These are phyloP conservation scores for Drosophila paulistorum DNA, from an alignment of 1,140 invertebrate species.

Conservation along the genomic window DNA sequence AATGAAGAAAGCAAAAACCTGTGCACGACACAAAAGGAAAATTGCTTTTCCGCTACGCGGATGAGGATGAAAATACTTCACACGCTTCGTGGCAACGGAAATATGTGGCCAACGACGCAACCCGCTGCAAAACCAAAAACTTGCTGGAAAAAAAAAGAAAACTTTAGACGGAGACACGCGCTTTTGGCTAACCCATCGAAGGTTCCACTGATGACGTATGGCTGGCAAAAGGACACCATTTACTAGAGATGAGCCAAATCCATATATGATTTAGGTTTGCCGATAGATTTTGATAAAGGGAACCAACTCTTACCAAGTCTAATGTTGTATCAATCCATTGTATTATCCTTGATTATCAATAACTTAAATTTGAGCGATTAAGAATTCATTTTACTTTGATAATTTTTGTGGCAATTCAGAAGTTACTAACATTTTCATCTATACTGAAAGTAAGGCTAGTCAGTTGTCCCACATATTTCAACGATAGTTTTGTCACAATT, in stretches of 20 bases:
- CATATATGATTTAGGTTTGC: neutral
- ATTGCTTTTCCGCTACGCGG: conserved; percentile 77
- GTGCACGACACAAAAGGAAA: conserved; percentile 78
- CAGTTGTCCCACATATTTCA: neutral
- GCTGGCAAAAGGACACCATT: conserved; percentile 7
- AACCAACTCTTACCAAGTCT: too few relatives aligned
- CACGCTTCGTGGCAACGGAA: conserved; percentile 71
- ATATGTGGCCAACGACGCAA: conserved; percentile 69
- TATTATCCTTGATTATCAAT: too few relatives aligned
- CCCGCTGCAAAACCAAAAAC: conserved; percentile 20
- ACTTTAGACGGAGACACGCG: conserved; percentile 32
- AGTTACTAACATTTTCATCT: too few relatives aligned
- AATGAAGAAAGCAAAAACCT: conserved; percentile 51
- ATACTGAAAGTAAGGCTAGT: too few relatives aligned
- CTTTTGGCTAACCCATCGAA: conserved; percentile 60
- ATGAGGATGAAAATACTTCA: conserved; percentile 64
- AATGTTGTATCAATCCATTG: too few relatives aligned
- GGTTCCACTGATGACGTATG: conserved; percentile 65
- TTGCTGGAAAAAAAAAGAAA: conserved; percentile 2
- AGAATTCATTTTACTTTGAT: too few relatives aligned
- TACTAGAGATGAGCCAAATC: conserved; percentile 9
- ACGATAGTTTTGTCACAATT: neutral
- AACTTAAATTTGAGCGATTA: too few relatives aligned
- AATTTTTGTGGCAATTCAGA: too few relatives aligned
- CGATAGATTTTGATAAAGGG: neutral